phyloP scores from a whole-genome alignment of 2,113 vertebrate genomes.

The Cervus canadensis region DNA sequence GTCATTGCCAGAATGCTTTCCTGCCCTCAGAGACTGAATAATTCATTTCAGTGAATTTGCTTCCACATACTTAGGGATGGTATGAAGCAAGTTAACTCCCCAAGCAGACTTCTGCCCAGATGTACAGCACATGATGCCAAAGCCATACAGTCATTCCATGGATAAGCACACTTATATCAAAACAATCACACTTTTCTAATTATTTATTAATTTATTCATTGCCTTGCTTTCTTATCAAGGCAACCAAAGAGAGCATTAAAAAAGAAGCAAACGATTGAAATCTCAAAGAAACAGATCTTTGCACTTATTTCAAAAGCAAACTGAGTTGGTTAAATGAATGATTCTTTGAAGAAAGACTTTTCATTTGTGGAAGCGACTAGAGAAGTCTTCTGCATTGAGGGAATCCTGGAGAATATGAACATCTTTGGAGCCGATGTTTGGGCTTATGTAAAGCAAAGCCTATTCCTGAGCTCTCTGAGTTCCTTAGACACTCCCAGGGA shows the following conservation, averaged over 20 bases:
- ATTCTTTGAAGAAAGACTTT: constrained; percentile 19
- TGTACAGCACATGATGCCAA: not conserved
- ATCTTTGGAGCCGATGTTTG: not conserved
- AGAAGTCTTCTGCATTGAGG: not conserved
- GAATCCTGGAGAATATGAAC: not conserved
- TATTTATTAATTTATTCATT: constrained; percentile 60
- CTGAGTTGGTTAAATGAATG: not conserved
- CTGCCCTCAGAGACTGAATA: constrained; percentile 8
- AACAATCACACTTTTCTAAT: constrained; percentile 18
- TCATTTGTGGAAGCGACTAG: not conserved
- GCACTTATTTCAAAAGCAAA: constrained; percentile 3
- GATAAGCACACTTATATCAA: not conserved
- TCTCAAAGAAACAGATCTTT: constrained; percentile 24
- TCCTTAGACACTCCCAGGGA: not conserved
- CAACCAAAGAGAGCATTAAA: constrained; percentile 13
- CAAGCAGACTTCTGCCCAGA: constrained; percentile 25
- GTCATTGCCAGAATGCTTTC: constrained; percentile 36
- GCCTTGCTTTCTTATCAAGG: constrained; percentile 4
- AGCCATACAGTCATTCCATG: not conserved
- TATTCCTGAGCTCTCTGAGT: not conserved
- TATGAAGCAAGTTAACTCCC: constrained; percentile 5
- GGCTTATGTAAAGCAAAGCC: not conserved
- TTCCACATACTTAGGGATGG: not conserved
- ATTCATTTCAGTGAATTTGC: constrained; percentile 36
- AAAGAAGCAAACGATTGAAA: constrained; percentile 7